Percentiles rank a stretch among this genome's conserved stretches.
Conservation (phyloP, 1,140 invertebrate species). For the Drosophila orena region DNA sequence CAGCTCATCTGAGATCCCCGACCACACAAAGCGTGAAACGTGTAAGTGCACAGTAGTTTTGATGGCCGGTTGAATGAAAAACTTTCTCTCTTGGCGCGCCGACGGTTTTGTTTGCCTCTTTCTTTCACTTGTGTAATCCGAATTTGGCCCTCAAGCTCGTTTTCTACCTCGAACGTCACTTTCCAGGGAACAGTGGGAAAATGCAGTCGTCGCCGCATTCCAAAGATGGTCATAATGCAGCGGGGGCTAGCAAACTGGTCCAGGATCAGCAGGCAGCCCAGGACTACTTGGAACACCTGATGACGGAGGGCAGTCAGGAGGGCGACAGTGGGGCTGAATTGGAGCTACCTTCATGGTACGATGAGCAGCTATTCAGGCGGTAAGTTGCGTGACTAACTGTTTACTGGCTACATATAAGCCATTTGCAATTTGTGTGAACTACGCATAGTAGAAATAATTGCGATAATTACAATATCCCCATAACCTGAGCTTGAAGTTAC, state of each 20-base stretch:
- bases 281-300: constrained; percentile 66
- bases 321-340: constrained; percentile 70
- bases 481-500: not conserved
- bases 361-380: constrained; percentile 87
- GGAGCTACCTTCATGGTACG: constrained; percentile 86
- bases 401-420: not conserved
- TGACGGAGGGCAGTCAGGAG: constrained; percentile 67
- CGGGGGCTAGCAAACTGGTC: not conserved
- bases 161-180: constrained; percentile 13
- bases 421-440: not conserved
- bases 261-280: constrained; percentile 20
- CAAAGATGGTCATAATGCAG: constrained; percentile 28
- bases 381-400: constrained; percentile 60
- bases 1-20: constrained; percentile 5
- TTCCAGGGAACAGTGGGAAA: constrained; percentile 43
- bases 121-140: constrained; percentile 23
- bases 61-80: constrained; percentile 6
- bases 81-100: constrained; percentile 49
- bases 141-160: constrained; percentile 13
- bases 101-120: constrained; percentile 25
- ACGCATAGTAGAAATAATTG: too few species aligned
- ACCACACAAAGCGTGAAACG: constrained; percentile 13
- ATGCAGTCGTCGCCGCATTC: constrained; percentile 33
- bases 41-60: constrained; percentile 41
- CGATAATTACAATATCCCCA: not conserved